A percentile compares a stretch with the other conserved stretches of the same genome.
Conservation (phyloP, 2,888 invertebrate genomes). For the Arenicola marina region DNA sequence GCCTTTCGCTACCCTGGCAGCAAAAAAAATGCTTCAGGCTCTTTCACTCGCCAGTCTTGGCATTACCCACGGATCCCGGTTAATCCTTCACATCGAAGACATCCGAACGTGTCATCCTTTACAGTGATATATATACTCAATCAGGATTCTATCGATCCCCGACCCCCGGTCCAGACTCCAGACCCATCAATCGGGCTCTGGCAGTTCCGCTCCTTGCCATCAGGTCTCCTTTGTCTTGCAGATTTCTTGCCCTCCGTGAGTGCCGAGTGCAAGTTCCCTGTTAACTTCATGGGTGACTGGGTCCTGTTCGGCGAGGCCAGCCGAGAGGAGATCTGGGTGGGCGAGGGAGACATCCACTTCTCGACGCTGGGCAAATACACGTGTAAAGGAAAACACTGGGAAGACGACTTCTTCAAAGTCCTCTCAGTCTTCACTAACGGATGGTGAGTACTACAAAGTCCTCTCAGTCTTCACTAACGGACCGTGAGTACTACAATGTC, state of each 20-base stretch:
- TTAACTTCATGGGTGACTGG: conserved; percentile 45
- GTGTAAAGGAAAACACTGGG: conserved; percentile 44
- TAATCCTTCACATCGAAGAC: too few relatives aligned
- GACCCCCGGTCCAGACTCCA: too few relatives aligned
- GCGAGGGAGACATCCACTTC: conserved; percentile 40
- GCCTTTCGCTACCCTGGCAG: too few relatives aligned
- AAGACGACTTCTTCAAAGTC: conserved; percentile 45
- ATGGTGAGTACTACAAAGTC: conserved; percentile 53
- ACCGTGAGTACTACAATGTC: conserved; percentile 52
- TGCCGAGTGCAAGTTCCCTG: conserved; percentile 43
- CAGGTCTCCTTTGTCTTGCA: conserved; percentile 14
- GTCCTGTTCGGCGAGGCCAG: conserved; percentile 42
- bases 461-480: conserved; percentile 50
- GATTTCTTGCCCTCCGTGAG: conserved; percentile 17
- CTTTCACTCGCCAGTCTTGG: too few relatives aligned
- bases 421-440: conserved; percentile 50
- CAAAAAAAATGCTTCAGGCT: too few relatives aligned
- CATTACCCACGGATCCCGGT: too few relatives aligned
- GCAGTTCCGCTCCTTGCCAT: too few relatives aligned
- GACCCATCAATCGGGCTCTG: too few relatives aligned
- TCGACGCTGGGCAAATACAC: conserved; percentile 45
- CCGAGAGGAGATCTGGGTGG: conserved; percentile 43
- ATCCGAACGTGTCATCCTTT: too few relatives aligned
- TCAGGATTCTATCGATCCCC: too few relatives aligned
- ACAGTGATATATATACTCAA: too few relatives aligned